Conservation (phyloP, 30 jellyfish, hydroid and myxozoan genomes). For the Aurelia coerulea region DNA sequence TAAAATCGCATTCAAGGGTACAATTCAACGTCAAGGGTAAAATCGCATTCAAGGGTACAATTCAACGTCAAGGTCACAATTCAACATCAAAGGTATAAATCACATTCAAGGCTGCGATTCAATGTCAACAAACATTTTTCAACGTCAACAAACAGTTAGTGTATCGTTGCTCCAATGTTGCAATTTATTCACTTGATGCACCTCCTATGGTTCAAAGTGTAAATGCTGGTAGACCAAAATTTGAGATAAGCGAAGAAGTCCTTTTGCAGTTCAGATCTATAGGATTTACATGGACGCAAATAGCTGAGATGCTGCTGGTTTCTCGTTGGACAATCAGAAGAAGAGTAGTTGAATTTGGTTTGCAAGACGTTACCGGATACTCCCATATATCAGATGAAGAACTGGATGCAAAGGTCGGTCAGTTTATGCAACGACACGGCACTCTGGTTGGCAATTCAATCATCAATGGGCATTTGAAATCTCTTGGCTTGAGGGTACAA, state of each 20-base stretch:
- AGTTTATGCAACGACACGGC: constrained; percentile 36
- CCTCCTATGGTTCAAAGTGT: constrained; percentile 29
- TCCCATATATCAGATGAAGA: constrained; percentile 59
- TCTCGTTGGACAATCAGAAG: no score
- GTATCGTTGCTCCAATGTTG: constrained; percentile 33
- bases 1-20: no score
- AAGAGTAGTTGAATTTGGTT: no score
- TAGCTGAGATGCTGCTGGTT: no score
- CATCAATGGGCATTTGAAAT: constrained; percentile 26
- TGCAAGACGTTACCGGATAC: no score
- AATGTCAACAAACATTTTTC: background rate
- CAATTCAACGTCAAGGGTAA: no score
- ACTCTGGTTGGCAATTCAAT: constrained; percentile 35
- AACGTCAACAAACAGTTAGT: background rate
- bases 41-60: no score
- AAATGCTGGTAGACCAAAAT: constrained; percentile 33
- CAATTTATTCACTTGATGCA: constrained; percentile 31
- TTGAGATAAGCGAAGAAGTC: constrained; percentile 20
- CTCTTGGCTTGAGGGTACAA: constrained; percentile 56
- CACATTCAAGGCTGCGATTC: no score
- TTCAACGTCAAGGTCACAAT: no score
- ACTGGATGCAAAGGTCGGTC: constrained; percentile 29
- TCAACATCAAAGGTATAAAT: no score
- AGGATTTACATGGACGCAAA: background rate
- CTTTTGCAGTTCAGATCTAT: background rate